Percentiles rank a stretch among this genome's conserved stretches.
Evolutionary conservation across 2,888 invertebrate genomes (phyloP).

Genomic region (Onthophagus sagittarius): DNA sequence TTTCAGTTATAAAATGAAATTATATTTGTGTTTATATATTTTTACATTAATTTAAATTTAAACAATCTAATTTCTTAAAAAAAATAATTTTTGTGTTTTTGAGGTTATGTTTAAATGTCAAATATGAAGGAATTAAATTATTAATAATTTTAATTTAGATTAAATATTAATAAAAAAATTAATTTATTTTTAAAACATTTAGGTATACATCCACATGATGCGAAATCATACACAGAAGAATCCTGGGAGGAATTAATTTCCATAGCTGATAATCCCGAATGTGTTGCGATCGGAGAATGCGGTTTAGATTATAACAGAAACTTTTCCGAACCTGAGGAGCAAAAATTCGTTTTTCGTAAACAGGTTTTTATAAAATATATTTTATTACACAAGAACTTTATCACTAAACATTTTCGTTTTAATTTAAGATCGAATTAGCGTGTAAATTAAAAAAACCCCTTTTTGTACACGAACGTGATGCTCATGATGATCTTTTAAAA

Average conservation of each 20-base stretch:
- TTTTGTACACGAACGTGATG: slow-evolving; percentile 89
- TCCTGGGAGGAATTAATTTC: slow-evolving; percentile 75
- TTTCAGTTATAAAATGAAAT: too few species aligned
- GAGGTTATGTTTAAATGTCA: too few species aligned
- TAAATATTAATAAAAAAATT: too few species aligned
- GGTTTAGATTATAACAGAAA: slow-evolving; percentile 92
- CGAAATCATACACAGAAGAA: slow-evolving; percentile 76
- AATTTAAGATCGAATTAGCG: slow-evolving; percentile 74
- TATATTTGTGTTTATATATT: too few species aligned
- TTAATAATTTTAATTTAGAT: too few species aligned
- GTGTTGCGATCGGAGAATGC: slow-evolving; percentile 92
- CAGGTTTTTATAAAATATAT: slow-evolving; percentile 59
- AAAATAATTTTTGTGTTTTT: too few species aligned
- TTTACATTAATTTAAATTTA: too few species aligned
- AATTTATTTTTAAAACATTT: slow-evolving; percentile 21
- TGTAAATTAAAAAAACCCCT: slow-evolving; percentile 83
- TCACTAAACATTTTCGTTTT: too few species aligned
- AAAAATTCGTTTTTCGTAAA: slow-evolving; percentile 81
- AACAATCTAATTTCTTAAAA: too few species aligned
- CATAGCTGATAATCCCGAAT: slow-evolving; percentile 78
- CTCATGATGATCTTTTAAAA: slow-evolving; percentile 78
- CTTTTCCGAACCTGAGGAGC: slow-evolving; percentile 86
- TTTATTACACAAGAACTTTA: too few species aligned
- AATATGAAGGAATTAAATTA: too few species aligned
- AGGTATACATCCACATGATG: slow-evolving; percentile 92